Evolutionary conservation across 2,888 invertebrate species (phyloP).

Genomic region (Steinernema hermaphroditum): DNA sequence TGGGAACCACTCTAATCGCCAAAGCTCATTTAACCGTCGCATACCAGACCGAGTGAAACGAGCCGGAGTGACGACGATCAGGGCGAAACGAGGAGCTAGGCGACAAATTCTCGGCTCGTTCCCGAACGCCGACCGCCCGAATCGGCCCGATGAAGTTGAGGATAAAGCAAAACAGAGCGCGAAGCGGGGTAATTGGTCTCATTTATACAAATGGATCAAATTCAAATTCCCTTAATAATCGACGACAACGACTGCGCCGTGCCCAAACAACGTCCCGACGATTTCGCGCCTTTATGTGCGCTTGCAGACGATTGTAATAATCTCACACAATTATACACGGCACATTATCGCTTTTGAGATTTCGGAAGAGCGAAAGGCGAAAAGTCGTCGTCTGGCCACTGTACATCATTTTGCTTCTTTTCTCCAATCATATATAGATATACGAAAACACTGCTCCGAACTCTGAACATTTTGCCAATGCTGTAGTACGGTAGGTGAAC

Average conservation of each 20-base stretch:
- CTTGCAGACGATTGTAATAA: slow-evolving; percentile 14
- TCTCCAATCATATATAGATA: neutral
- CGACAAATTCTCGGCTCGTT: neutral
- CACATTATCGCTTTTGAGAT: neutral
- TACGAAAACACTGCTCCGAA: too few relatives aligned
- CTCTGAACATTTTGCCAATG: too few relatives aligned
- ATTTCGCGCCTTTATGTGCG: slow-evolving; percentile 1
- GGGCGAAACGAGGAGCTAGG: too few relatives aligned
- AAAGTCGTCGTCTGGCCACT: neutral
- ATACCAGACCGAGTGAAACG: slow-evolving; percentile 28
- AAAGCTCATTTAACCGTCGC: slow-evolving; percentile 29
- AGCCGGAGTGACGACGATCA: slow-evolving; percentile 4
- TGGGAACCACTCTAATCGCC: slow-evolving; percentile 25
- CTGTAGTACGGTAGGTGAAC: too few relatives aligned
- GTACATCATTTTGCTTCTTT: neutral
- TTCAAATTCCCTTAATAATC: slow-evolving; percentile 31
- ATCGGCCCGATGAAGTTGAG: neutral
- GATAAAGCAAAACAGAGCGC: slow-evolving; percentile 29
- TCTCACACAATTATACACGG: neutral
- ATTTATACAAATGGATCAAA: slow-evolving; percentile 29
- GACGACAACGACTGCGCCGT: neutral
- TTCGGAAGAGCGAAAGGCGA: neutral
- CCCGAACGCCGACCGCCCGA: neutral
- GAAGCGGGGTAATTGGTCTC: slow-evolving; percentile 26
- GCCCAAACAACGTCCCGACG: neutral